phyloP scores from a whole-genome alignment of 2,113 vertebrate species.

The Periophthalmus modestus region DNA sequence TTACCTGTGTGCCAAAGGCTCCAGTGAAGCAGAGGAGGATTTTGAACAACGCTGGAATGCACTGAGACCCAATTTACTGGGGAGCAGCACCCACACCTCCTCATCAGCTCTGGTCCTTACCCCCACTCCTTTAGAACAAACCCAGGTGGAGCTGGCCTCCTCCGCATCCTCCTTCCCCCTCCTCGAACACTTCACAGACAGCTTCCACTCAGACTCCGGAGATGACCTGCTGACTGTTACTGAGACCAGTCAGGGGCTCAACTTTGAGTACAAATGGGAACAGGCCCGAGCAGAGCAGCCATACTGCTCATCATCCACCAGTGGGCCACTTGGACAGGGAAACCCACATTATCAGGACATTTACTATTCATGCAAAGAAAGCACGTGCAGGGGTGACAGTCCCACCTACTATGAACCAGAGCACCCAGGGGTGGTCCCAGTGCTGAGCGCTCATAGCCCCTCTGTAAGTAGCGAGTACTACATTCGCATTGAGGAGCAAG shows the following conservation, averaged over 20 bases:
- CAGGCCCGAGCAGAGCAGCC: conserved; percentile 81
- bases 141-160: conserved; percentile 76
- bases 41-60: conserved; percentile 95
- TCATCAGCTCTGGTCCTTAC: conserved; percentile 53
- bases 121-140: conserved; percentile 48
- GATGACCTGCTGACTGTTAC: conserved; percentile 95
- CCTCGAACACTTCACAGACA: conserved; percentile 90
- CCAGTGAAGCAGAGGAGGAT: conserved; percentile 87
- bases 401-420: conserved; percentile 86
- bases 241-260: conserved; percentile 93
- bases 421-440: conserved; percentile 86
- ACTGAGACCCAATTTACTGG: conserved; percentile 84
- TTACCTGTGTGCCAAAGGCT: conserved; percentile 90
- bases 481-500: conserved; percentile 92
- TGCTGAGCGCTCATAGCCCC: conserved; percentile 93
- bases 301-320: conserved; percentile 77
- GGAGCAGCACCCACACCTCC: conserved; percentile 64
- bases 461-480: conserved; percentile 95
- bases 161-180: conserved; percentile 88
- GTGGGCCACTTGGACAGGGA: conserved; percentile 79
- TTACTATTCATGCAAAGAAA: conserved; percentile 78
- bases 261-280: conserved; percentile 98
- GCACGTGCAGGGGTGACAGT: conserved; percentile 65
- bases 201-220: conserved; percentile 85
- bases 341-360: conserved; percentile 85